These are phyloP conservation scores for Columba livia DNA, from an alignment of 2,113 vertebrate species.

Conservation along the genomic window DNA sequence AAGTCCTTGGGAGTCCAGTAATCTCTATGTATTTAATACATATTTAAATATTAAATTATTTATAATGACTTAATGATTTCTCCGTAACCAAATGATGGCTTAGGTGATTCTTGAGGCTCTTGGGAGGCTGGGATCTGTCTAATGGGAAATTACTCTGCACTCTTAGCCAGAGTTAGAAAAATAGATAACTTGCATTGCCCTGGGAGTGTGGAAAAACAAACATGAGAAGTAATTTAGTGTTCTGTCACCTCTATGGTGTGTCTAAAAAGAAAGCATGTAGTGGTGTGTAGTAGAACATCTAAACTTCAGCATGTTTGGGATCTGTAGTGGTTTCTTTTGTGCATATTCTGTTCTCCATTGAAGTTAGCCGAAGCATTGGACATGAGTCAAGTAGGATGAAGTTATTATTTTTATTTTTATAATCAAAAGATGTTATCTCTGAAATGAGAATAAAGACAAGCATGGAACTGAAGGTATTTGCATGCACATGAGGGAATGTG, in stretches of 20 bases:
- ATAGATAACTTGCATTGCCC: not conserved
- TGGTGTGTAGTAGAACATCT: not conserved
- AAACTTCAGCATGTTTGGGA: not conserved
- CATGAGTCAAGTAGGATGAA: not conserved
- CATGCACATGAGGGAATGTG: not conserved
- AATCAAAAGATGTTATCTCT: not conserved
- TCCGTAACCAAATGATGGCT: not conserved
- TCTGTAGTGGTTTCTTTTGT: not conserved
- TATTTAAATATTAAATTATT: not conserved
- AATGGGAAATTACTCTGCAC: not conserved
- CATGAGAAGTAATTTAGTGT: not conserved
- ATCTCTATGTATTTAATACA: not conserved
- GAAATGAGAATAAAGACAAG: not conserved
- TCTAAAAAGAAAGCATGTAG: not conserved
- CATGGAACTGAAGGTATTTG: not conserved
- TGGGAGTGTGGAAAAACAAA: not conserved
- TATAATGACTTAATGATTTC: not conserved
- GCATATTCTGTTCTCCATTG: not conserved
- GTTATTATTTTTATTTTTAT: not conserved
- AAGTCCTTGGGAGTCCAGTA: not conserved
- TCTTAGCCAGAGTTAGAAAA: not conserved
- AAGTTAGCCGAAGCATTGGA: not conserved
- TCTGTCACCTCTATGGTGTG: not conserved
- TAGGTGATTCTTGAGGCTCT: not conserved
- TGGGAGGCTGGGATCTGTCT: not conserved